Base-by-base conservation (phyloP, 2,888 invertebrate species). In the Eupithecia subumbrata region DNA sequence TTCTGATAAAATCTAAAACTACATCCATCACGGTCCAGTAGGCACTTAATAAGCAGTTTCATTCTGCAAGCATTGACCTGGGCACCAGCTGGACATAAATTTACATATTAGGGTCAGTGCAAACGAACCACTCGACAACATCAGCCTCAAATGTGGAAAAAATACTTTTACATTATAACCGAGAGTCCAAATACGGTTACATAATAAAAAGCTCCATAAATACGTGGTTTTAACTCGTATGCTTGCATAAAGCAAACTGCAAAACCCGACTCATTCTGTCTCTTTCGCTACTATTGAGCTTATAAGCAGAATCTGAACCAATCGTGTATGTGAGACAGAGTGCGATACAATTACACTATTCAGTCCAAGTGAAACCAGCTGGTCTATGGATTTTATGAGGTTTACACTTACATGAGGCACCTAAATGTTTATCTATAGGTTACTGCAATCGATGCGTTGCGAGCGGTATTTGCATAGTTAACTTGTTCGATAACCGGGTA, bases 381-480 rank as follows among this genome's bases (percentile, higher is more conserved):
- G 52, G 52, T 52, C n/a, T n/a, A n/a, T n/a, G n/a, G 52, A 52
- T n/a, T 2, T 18, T 48, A 9, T 52, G 52, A 1, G n/a, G 52
- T 52, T n/a, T n/a, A 52, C 52, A n/a, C 52, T 11, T 52, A n/a
- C 7, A 12, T 14, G 14, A 60, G 14, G 2, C 5, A 18, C 12
- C 11, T 34, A 37, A 0, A 34, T 64, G 64, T 11, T 3, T n/a
- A 56, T n/a, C 11, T 22, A 56, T 22, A 8, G 52, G 18, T 83
- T 81, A 82, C 77, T 76, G 74, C 76, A 82, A 82, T 79, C 75
- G 71, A 69, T 75, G 66, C 72, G 75, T 73, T 81, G 75, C 76
- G 76, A 48, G 56, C 68, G 60, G 56, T 73, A 83, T 84, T 85
- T 84, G 80, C 83, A 84, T 83, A 76, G 78, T 72, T 83, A 83